These are phyloP conservation scores for Atta colombica DNA, from an alignment of 1,140 invertebrate species.

Conservation along the genomic window DNA sequence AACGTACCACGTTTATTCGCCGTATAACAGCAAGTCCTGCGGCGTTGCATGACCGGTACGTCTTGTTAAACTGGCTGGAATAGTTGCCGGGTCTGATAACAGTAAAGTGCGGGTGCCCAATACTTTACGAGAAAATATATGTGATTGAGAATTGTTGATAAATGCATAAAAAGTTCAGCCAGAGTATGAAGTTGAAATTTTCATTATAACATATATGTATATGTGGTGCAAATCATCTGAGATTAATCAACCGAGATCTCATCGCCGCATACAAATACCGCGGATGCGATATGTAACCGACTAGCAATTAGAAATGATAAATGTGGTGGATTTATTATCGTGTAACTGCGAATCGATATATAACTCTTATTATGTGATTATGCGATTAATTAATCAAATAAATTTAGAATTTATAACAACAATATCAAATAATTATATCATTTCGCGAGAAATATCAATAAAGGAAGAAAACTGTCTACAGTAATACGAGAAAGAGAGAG, in stretches of 20 bases:
- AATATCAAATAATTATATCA: background rate
- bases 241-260: constrained; percentile 38
- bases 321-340: constrained; percentile 14
- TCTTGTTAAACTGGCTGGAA: constrained; percentile 51
- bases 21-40: constrained; percentile 1
- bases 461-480: background rate
- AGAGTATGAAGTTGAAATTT: constrained; percentile 27
- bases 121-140: background rate
- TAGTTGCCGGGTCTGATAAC: constrained; percentile 43
- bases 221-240: background rate
- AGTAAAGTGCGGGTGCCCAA: constrained; percentile 45
- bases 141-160: background rate
- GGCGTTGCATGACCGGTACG: constrained; percentile 27
- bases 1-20: background rate
- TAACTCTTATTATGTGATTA: background rate
- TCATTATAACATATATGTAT: background rate
- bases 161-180: constrained; percentile 3
- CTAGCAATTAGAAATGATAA: constrained; percentile 17
- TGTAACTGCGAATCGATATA: background rate
- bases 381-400: background rate
- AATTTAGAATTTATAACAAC: background rate
- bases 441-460: background rate
- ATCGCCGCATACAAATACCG: constrained; percentile 8
- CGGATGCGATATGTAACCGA: background rate
- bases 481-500: background rate